Base-by-base conservation (phyloP, 2,797 vertebrate species). In the Rhabdophis nuchalis region DNA sequence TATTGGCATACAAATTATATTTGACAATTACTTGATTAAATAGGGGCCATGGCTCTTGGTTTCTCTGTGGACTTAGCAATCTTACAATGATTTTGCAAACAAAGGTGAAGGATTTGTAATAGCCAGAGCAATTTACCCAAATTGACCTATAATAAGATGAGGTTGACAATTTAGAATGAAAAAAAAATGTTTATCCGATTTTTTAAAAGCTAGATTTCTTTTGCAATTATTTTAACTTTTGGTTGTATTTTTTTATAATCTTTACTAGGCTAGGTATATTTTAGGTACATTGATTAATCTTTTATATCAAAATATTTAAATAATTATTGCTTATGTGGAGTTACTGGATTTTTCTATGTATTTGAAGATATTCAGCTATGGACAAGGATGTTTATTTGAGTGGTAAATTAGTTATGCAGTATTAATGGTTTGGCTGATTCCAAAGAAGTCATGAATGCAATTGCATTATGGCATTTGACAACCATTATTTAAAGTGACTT, bases 371-470 rank as follows among this genome's bases (percentile, higher is more conserved):
- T 64, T 86, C 32, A 85, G 23, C 60, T 54, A 23, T 29, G 85
- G 16, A 64, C 9, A 50, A 56, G 36, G 11, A 52, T 89, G 77
- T 82, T 85, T 86, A 86, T 85, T 52, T 77, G 58, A 92, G 25
- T 85, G 52, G 32, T 56, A 57, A 92, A 86, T 86, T 72, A 57
- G 5, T 61, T 89, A 54, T 53, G 53, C 46, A 85, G 57, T 29
- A 64, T 68, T 91, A 68, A 91, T 87, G 16, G 29, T 53, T 89
- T 61, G 36, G 64, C 41, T 88, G 86, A 85, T 92, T 86, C 58
- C 57, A 92, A 92, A 89, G 82, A 85, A 56, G 60, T 56, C 60
- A 89, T 77, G 25, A 89, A 92, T 64, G 77, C 50, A 89, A 89
- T 32, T 92, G 88, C 50, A 68, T 18, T 89, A 68, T 89, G 82